Base-by-base conservation (phyloP, 1,140 invertebrate species). In the Zaprionus taronus region DNA sequence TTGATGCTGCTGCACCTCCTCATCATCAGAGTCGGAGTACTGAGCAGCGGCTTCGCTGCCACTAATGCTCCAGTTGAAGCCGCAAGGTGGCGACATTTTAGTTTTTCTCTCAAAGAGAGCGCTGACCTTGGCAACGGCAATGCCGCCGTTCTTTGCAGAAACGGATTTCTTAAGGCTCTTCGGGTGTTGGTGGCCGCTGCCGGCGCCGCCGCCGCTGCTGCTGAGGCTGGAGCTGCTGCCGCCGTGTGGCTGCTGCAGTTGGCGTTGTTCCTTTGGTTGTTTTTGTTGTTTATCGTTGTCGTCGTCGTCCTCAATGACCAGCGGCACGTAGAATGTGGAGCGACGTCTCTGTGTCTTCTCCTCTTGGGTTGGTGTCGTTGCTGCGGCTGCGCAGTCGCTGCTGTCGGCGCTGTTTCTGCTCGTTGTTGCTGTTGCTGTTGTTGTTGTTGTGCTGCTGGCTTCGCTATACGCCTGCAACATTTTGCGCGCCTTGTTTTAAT, bases 241-340 rank as follows among this genome's bases (percentile, higher is more conserved):
- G 63, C 51, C 38, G 69, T 63, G 24, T 20, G 53, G 64, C 9
- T 61, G 64, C 9, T 61, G 34, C 31, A 55, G 58, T 49, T 72
- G 55, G 31, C 55, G 57, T 69, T 55, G 57, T 69, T 55, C 14
- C 55, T 68, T 49, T 67, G 24, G 51, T 64, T 61, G 51, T 22
- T 65, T 62, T 24, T 79, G 26, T 3, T 31, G n/a, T 56, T 58
- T 34, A 9, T 63, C 53, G 34, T 63, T 49, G 34, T 73, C 70
- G 36, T 90, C 83, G 51, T 92, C 91, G 91, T 92, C 91, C 64
- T 91, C 91, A 9, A 91, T 93, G 17, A 94, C 94, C 64, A 95
- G 86, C 72, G 94, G 94, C 63, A 95, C 94, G 80, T 95, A 95
- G 91, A 95, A 95, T 63, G 94, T 94, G 56, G 94, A 95, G 56